Conservation (phyloP, 2,797 vertebrate genomes). For the Euthynnus affinis region DNA sequence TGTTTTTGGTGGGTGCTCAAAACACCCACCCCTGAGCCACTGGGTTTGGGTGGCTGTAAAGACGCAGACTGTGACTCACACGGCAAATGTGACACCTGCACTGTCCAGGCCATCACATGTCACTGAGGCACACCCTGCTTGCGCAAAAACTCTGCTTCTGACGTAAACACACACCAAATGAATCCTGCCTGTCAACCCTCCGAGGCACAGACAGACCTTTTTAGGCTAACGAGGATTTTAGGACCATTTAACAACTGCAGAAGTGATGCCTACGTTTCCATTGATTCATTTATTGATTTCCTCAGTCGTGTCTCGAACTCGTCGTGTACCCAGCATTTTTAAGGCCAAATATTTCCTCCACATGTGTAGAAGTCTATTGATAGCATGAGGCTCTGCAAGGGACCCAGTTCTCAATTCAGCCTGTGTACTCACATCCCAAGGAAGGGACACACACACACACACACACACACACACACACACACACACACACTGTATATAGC, state of each 20-base stretch:
- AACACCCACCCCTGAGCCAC: conserved; percentile 31
- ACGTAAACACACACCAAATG: conserved; percentile 45
- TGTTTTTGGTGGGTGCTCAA: conserved; percentile 50
- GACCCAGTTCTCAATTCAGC: conserved; percentile 65
- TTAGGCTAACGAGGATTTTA: conserved; percentile 5
- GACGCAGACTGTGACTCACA: conserved; percentile 76
- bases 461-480: conserved; percentile 33
- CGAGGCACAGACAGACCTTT: conserved; percentile 30
- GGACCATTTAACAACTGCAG: conserved; percentile 33
- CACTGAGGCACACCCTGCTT: conserved; percentile 60
- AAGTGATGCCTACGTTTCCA: conserved; percentile 45
- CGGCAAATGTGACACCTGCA: conserved; percentile 63
- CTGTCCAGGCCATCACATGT: conserved; percentile 49
- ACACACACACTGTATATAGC: conserved; percentile 26
- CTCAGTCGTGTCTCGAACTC: conserved; percentile 1
- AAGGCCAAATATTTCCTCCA: conserved; percentile 64
- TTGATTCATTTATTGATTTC: conserved; percentile 71
- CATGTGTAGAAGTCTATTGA: conserved; percentile 66
- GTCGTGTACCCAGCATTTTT: not conserved
- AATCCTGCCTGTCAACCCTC: conserved; percentile 44
- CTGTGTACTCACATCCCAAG: conserved; percentile 57
- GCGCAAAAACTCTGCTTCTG: conserved; percentile 53
- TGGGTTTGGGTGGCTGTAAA: conserved; percentile 25
- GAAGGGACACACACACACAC: conserved; percentile 31
- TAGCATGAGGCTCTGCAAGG: conserved; percentile 74